phyloP scores from a whole-genome alignment of 2,888 invertebrate species.

The Dolichopus griseipennis region DNA sequence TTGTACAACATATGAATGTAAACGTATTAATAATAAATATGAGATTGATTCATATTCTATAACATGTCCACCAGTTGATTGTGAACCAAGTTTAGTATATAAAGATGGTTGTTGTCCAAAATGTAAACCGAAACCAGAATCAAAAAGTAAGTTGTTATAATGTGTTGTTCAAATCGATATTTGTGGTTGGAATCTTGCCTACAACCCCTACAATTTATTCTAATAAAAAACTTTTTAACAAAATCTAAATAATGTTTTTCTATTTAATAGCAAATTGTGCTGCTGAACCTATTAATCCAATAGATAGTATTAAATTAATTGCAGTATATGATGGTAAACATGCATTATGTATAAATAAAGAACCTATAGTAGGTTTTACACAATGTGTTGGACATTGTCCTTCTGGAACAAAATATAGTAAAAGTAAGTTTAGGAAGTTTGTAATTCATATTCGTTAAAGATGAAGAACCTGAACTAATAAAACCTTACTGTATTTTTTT shows the following conservation, averaged over 20 bases:
- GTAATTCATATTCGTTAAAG: background rate
- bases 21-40: constrained; percentile 43
- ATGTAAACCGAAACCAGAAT: constrained; percentile 49
- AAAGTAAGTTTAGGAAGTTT: constrained; percentile 44
- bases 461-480: background rate
- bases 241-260: too few relatives aligned
- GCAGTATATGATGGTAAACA: constrained; percentile 43
- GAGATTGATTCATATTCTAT: constrained; percentile 47
- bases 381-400: constrained; percentile 64
- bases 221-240: too few relatives aligned
- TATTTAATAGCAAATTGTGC: constrained; percentile 47
- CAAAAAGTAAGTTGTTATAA: constrained; percentile 42
- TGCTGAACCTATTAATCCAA: constrained; percentile 46
- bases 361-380: constrained; percentile 52
- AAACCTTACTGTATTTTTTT: background rate
- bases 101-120: constrained; percentile 59
- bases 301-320: constrained; percentile 53
- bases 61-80: constrained; percentile 49
- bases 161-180: constrained; percentile 18
- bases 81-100: constrained; percentile 49
- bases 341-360: constrained; percentile 54
- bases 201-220: too few relatives aligned
- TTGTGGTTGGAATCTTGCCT: too few relatives aligned
- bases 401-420: constrained; percentile 60
- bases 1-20: constrained; percentile 55